Evolutionary conservation across 2,113 vertebrate genomes (phyloP), one percentile per base, ranked within the genome.

Genomic region (Heteronetta atricapilla): DNA sequence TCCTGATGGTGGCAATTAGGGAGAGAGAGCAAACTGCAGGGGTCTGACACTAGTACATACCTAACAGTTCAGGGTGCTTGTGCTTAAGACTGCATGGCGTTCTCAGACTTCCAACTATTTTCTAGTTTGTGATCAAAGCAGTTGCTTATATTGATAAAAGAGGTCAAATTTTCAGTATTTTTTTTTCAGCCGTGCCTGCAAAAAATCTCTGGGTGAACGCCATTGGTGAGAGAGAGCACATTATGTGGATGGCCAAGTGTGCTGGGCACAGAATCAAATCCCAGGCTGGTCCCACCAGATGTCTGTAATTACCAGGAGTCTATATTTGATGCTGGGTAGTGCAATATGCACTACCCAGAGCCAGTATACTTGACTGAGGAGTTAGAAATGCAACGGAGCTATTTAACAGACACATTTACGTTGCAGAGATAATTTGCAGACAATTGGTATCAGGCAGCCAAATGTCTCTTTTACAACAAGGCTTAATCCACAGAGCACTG

Each of bases 401-500:
- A 60, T 36, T 84, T 82, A 85, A 86, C 70, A 85, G 46, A 73
- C 40, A 59, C n/a, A 55, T 89, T 58, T 63, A 64, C 63, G 78
- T 9, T 15, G 60, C 4, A 83, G 84, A 95, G 85, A 59, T 73
- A 90, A 81, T 88, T 56, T 73, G 73, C 77, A 93, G 92, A 75
- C 77, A 96, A 87, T 44, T 69, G 70, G 62, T 72, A 78, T 28
- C 67, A 94, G 76, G 62, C 93, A 96, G 90, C 82, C 89, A 96
- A 92, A 93, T 53, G 40, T 50, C 84, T 93, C 91, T 68, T 77
- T 74, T 90, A 68, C 40, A 94, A 90, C 53, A 88, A 88, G 62
- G 90, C 86, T 66, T 92, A 95, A 97, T 95, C 78, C 90, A 88
- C 78, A 44, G 31, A 88, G 78, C 40, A 72, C 56, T 83, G 63